Evolutionary conservation across 2,888 invertebrate species (phyloP), one percentile per base, ranked within the genome.

Genomic region (Stenodema calcarata): DNA sequence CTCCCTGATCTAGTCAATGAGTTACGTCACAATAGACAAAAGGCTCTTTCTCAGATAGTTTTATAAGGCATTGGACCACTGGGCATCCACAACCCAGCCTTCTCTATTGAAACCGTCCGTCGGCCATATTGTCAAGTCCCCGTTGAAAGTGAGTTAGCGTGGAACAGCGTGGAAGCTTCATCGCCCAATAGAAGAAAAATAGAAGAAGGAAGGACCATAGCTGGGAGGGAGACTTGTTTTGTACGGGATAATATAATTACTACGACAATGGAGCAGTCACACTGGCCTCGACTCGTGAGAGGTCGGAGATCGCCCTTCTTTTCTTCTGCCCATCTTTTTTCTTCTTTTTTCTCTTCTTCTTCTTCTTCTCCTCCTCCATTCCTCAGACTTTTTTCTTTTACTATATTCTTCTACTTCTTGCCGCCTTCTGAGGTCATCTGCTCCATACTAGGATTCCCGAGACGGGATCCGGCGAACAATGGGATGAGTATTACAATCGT

Each of bases 181-280:
- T 30, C 80, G 54, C 23, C 80, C 80, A 50, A 80, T 54, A 54
- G 54, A 80, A 16, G 80, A 30, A 54, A 80, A 80, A 54, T 41
- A 47, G 44, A 80, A 80, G 27, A 35, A 23, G 80, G 50, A 50
- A 14, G 12, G 44, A 44, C 7, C 42, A 18, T 44, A 44, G 47
- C 41, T 16, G 41, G 44, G 42, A 78, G 44, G 78, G 80, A 28
- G 42, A 54, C 50, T 80, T 80, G 80, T 80, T 80, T 80, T 80
- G 80, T 54, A 80, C 54, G 50, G 80, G 83, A 83, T 86, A 86
- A 86, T 86, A 76, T 86, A 86, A 86, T 86, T 86, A 86, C 86
- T 41, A 27, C 30, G 42, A 86, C 86, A 86, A 86, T 86, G 73
- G 83, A 78, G 62, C 86, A 70, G 50, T 78, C 78, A 86, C 86